These are phyloP conservation scores for Speoplatyrhinus poulsoni DNA, from an alignment of 2,113 vertebrate genomes.

Conservation along the genomic window DNA sequence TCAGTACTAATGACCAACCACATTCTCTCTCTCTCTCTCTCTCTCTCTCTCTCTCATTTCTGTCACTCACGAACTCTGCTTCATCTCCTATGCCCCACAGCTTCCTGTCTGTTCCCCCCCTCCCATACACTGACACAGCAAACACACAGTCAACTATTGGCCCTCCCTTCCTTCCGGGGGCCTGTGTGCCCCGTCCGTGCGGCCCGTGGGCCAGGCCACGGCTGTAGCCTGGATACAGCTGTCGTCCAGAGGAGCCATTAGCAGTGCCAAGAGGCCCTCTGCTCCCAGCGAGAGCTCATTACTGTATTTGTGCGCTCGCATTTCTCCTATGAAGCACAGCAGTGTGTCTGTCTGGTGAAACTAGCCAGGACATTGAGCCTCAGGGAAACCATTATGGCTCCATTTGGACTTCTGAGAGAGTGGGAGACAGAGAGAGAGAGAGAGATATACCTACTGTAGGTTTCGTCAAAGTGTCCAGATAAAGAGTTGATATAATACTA, in stretches of 20 bases:
- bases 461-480: slow-evolving; percentile 34
- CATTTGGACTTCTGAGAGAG: slow-evolving; percentile 56
- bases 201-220: slow-evolving; percentile 45
- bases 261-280: slow-evolving; percentile 63
- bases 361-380: slow-evolving; percentile 68
- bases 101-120: slow-evolving; percentile 40
- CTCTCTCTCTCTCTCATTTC: background rate
- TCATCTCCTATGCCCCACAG: slow-evolving; percentile 26
- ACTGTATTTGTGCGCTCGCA: slow-evolving; percentile 74
- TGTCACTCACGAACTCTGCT: slow-evolving; percentile 9
- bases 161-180: slow-evolving; percentile 37
- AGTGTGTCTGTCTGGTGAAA: slow-evolving; percentile 67
- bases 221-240: slow-evolving; percentile 74
- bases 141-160: slow-evolving; percentile 22
- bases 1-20: slow-evolving; percentile 51
- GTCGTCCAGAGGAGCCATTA: slow-evolving; percentile 73
- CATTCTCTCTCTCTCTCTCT: slow-evolving; percentile 48
- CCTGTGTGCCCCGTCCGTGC: slow-evolving; percentile 23
- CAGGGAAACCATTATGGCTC: slow-evolving; percentile 62
- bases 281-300: slow-evolving; percentile 73
- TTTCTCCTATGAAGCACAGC: slow-evolving; percentile 69
- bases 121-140: slow-evolving; percentile 30
- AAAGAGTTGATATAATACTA: slow-evolving; percentile 48
- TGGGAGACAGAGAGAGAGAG: slow-evolving; percentile 24
- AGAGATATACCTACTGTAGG: slow-evolving; percentile 26